Evolutionary conservation across 1,140 invertebrate genomes (phyloP).

Genomic region (Piezodorus guildinii): DNA sequence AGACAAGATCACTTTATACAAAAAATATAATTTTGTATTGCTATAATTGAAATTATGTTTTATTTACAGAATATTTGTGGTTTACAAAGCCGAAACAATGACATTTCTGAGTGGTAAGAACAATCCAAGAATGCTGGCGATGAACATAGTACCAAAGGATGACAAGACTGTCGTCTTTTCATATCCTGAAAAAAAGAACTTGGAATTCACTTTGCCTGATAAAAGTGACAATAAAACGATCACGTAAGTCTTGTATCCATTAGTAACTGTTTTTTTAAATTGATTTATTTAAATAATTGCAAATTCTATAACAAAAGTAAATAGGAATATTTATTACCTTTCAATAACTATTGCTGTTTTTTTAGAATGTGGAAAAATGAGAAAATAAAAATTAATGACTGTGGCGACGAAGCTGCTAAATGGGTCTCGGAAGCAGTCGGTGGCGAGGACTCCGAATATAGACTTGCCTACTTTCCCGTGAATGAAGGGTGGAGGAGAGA

Average conservation of each 20-base stretch:
- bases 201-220: conserved; percentile 6
- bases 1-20: too few relatives aligned
- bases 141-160: background rate
- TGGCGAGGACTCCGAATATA: conserved; percentile 40
- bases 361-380: conserved; percentile 28
- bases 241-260: too few relatives aligned
- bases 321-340: too few relatives aligned
- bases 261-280: too few relatives aligned
- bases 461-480: conserved; percentile 45
- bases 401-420: conserved; percentile 45
- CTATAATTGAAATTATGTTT: background rate
- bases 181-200: conserved; percentile 7
- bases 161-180: conserved; percentile 6
- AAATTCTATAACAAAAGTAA: too few relatives aligned
- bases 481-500: conserved; percentile 18
- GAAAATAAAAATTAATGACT: conserved; percentile 42
- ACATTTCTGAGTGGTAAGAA: conserved; percentile 6
- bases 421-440: conserved; percentile 49
- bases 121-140: conserved; percentile 11
- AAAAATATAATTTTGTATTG: background rate
- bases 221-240: background rate
- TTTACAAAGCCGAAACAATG: conserved; percentile 2
- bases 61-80: conserved; percentile 16
- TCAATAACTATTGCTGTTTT: too few relatives aligned
- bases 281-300: too few relatives aligned